Conservation (phyloP, 2,888 invertebrate genomes). For the Pardosa pseudoannulata region DNA sequence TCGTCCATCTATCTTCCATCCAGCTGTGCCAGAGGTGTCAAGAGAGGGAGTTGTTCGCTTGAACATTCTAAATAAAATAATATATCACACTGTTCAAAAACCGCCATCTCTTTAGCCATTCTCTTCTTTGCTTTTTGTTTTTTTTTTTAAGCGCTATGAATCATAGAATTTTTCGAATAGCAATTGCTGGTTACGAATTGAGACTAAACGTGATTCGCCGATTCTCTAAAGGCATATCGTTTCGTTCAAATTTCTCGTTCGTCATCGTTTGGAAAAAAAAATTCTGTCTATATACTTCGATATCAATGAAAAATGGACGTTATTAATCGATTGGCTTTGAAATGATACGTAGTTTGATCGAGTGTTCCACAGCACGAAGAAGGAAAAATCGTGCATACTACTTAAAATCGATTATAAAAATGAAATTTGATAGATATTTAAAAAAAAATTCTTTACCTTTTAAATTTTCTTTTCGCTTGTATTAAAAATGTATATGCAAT, state of each 20-base stretch:
- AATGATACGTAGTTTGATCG: background rate
- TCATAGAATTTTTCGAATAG: constrained; percentile 5
- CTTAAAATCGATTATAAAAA: background rate
- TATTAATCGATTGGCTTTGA: background rate
- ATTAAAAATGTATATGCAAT: no score
- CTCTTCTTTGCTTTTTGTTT: no score
- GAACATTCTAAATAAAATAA: constrained; percentile 29
- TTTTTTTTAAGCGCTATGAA: constrained; percentile 6
- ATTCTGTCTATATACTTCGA: background rate
- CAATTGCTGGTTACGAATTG: background rate
- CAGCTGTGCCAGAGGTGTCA: constrained; percentile 31
- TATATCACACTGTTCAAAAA: constrained; percentile 20
- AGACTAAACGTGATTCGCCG: constrained; percentile 11
- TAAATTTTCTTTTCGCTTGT: no score
- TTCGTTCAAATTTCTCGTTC: background rate
- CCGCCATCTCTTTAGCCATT: background rate
- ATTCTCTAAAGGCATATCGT: constrained; percentile 2
- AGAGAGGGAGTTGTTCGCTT: constrained; percentile 24
- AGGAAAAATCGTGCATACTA: background rate
- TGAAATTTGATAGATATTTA: background rate
- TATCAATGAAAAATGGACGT: constrained; percentile 3
- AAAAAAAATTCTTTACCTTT: no score
- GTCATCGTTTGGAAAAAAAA: background rate
- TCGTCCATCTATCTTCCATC: constrained; percentile 14
- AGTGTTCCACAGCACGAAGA: background rate